These are phyloP conservation scores for Sesamia inferens DNA, from an alignment of 2,888 invertebrate genomes.

Conservation along the genomic window DNA sequence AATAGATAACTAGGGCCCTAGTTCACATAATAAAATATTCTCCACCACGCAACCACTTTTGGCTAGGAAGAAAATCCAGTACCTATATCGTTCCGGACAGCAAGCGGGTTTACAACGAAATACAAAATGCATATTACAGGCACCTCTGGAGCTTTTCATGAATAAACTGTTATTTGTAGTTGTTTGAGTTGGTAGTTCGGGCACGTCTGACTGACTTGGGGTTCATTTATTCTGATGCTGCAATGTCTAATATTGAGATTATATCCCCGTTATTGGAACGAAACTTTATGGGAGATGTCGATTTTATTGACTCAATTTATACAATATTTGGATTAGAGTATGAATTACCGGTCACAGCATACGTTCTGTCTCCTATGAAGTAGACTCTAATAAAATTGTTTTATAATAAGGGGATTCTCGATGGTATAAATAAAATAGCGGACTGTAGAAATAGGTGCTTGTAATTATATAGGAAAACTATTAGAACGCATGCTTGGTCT, in stretches of 20 bases:
- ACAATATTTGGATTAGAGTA: not conserved
- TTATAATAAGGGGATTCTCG: too few relatives aligned
- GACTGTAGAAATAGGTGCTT: too few relatives aligned
- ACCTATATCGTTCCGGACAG: not conserved
- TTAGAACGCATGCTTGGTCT: too few relatives aligned
- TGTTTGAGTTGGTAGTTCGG: constrained; percentile 39
- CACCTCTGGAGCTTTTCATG: constrained; percentile 36
- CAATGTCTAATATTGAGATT: constrained; percentile 50
- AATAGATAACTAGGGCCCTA: too few relatives aligned
- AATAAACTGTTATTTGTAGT: constrained; percentile 36
- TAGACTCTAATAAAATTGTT: too few relatives aligned
- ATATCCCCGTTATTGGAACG: constrained; percentile 32
- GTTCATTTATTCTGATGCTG: constrained; percentile 40
- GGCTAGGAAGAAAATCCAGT: not conserved
- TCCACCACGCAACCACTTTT: not conserved
- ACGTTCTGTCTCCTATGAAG: too few relatives aligned
- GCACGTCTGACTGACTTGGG: constrained; percentile 54
- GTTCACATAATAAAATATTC: constrained; percentile 7
- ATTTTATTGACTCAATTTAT: not conserved
- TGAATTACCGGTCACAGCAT: not conserved
- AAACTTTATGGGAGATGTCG: constrained; percentile 14
- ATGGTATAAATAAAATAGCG: too few relatives aligned
- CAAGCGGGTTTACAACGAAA: constrained; percentile 22
- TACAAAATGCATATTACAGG: constrained; percentile 19
- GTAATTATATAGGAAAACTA: too few relatives aligned